Evolutionary conservation across 2,797 vertebrate genomes (phyloP).

Genomic region (Cyprinodon diabolis): DNA sequence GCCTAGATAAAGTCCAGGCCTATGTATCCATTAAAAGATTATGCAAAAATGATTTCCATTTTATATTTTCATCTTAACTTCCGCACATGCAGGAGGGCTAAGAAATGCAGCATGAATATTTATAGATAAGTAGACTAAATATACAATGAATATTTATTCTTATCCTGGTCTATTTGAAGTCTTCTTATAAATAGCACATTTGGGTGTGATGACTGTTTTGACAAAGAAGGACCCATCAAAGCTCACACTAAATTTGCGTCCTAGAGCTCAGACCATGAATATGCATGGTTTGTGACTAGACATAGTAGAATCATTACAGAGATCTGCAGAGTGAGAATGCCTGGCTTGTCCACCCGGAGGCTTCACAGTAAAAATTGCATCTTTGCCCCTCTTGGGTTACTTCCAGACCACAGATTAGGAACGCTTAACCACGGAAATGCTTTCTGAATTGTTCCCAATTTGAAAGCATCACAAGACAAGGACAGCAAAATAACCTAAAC

Average conservation of each 20-base stretch:
- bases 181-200: conserved; percentile 47
- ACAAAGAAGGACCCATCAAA: conserved; percentile 49
- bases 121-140: conserved; percentile 53
- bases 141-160: conserved; percentile 57
- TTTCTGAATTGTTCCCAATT: conserved; percentile 6
- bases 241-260: conserved; percentile 20
- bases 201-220: conserved; percentile 34
- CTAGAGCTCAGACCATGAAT: conserved; percentile 52
- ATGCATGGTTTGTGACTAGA: conserved; percentile 49
- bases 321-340: conserved; percentile 13
- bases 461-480: conserved; percentile 34
- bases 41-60: no score
- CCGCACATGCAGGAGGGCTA: conserved; percentile 19
- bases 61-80: not conserved
- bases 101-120: conserved; percentile 40
- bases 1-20: not conserved
- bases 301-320: conserved; percentile 34
- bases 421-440: conserved; percentile 11
- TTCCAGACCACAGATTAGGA: conserved; percentile 55
- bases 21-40: not conserved
- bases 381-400: conserved; percentile 25
- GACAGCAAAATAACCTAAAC: conserved; percentile 33
- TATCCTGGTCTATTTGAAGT: conserved; percentile 42
- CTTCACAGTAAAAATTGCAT: conserved; percentile 1
- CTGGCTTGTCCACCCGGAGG: conserved; percentile 14